Base-by-base conservation (phyloP, 2,797 vertebrate genomes). In the Poliocrania exsul region DNA sequence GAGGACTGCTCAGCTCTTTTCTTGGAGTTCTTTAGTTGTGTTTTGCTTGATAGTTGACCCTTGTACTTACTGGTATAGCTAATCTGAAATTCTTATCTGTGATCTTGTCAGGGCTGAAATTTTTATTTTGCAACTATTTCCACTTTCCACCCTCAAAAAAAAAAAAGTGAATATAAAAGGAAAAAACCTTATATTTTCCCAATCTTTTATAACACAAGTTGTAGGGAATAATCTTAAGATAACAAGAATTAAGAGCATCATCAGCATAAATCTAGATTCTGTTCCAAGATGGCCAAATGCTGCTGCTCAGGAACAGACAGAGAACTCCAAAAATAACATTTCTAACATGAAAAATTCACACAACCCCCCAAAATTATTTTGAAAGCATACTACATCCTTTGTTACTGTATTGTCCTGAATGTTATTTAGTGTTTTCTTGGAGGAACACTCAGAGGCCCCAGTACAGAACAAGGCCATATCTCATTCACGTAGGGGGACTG, bases 271-370 rank as follows among this genome's bases (percentile, higher is more conserved):
- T 54, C 44, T 80, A 66, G 87, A 80, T 80, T 72, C 78, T 69
- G n/a, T 70, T 91, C 89, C 42, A 72, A 73, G 78, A 66, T 60
- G 78, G 81, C 81, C 87, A 94, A 92, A 58, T 89, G 42, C 70
- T 84, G 35, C 71, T 80, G 81, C 44, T 87, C 74, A 70, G 71
- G 33, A 93, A 65, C 42, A 89, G 57, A 90, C 81, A 74, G 74
- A 69, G 7, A 70, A 58, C 87, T 89, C 70, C 25, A 85, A 89
- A 95, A 93, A 84, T 28, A 91, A 84, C 16, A 47, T 54, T 56
- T 86, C 58, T 65, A 67, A 51, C 46, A 57, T 53, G 62, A 91
- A 92, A 74, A 93, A 69, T 11, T 84, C 78, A 61, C 64, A 56
- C 18, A 46, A 44, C 12, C 1, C 1, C 9, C 13, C 9, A 13